A percentile compares a stretch with the other conserved stretches of the same genome.
phyloP scores from a whole-genome alignment of 2,113 vertebrate species.

The Pimephales promelas region DNA sequence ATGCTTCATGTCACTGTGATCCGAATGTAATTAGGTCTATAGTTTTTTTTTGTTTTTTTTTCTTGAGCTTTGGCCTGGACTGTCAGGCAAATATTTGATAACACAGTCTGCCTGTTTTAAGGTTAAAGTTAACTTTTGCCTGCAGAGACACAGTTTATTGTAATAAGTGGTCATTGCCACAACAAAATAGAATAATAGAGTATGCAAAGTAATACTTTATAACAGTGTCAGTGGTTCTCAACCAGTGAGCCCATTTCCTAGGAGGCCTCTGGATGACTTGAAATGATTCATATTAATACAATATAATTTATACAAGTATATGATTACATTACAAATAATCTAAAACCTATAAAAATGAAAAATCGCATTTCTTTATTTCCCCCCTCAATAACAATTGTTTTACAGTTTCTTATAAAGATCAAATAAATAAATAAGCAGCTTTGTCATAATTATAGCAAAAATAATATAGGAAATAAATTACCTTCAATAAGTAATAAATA shows the following conservation, averaged over 20 bases:
- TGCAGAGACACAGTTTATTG: neutral
- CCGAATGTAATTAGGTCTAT: conserved; percentile 44
- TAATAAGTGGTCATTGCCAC: neutral
- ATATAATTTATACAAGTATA: neutral
- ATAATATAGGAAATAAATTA: neutral
- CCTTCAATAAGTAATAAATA: too few species aligned
- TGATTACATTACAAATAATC: neutral
- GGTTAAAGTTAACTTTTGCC: conserved; percentile 21
- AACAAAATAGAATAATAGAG: neutral
- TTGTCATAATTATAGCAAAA: neutral
- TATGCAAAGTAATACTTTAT: neutral
- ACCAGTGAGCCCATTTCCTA: neutral
- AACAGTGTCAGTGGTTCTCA: neutral
- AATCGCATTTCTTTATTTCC: too few species aligned
- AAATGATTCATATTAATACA: neutral
- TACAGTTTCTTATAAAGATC: neutral
- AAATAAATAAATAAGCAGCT: too few species aligned
- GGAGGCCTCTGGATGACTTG: neutral
- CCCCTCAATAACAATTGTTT: neutral
- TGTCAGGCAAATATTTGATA: conserved; percentile 3
- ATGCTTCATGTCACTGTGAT: conserved; percentile 48
- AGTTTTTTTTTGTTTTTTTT: conserved; percentile 25
- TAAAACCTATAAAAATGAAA: neutral
- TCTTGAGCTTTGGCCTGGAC: conserved; percentile 10
- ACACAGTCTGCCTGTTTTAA: neutral